Evolutionary conservation across 2,113 vertebrate species (phyloP).

Genomic region (Malurus cyaneus): DNA sequence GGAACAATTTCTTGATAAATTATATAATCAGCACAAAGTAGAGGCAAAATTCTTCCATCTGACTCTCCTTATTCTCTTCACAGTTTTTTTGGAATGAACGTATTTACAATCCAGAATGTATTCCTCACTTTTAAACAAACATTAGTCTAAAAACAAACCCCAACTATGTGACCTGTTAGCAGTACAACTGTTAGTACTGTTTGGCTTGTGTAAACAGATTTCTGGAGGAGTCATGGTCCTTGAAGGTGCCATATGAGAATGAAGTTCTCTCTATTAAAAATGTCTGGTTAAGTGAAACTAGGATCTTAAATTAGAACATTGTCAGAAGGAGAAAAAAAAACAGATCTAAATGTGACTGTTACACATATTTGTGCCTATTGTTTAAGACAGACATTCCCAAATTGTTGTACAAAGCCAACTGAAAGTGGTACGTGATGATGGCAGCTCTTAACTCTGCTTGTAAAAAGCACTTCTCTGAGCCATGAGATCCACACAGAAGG

Average conservation of each 20-base stretch:
- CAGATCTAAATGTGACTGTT: slow-evolving; percentile 51
- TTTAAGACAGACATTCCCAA: slow-evolving; percentile 44
- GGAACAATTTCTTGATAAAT: slow-evolving; percentile 52
- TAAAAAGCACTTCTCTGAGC: neutral
- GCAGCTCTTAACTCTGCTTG: slow-evolving; percentile 18
- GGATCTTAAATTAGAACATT: slow-evolving; percentile 68
- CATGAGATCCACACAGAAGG: neutral
- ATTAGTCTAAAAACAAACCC: slow-evolving; percentile 20
- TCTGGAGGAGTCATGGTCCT: slow-evolving; percentile 36
- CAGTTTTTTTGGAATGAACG: slow-evolving; percentile 1
- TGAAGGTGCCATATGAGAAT: slow-evolving; percentile 58
- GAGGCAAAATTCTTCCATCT: slow-evolving; percentile 65
- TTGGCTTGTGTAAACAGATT: slow-evolving; percentile 8
- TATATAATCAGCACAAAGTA: slow-evolving; percentile 54
- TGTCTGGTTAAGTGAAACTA: slow-evolving; percentile 61
- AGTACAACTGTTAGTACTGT: slow-evolving; percentile 1
- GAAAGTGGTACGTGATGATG: slow-evolving; percentile 35
- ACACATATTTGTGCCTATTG: slow-evolving; percentile 54
- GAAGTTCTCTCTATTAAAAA: slow-evolving; percentile 41
- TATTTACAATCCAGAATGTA: slow-evolving; percentile 43
- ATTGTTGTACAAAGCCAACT: neutral
- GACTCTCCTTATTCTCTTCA: slow-evolving; percentile 37
- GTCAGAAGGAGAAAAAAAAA: slow-evolving; percentile 56
- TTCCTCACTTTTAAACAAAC: slow-evolving; percentile 38
- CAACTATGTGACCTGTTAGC: slow-evolving; percentile 39